Base-by-base conservation (phyloP, 2,797 vertebrate species). In the Mionectes olivaceus region DNA sequence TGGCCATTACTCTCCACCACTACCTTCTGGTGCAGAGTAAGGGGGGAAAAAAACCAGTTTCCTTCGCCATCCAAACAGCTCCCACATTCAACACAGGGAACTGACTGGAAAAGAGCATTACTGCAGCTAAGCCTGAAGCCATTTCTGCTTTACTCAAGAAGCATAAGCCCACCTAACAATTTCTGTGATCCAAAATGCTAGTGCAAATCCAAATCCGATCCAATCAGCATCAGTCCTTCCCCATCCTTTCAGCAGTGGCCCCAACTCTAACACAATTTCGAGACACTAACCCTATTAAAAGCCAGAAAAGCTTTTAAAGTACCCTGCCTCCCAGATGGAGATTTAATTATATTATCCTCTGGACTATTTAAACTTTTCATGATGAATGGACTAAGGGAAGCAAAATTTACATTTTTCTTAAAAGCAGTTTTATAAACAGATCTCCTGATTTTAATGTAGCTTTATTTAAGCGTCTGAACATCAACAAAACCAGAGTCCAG, bases 401-500 rank as follows among this genome's bases (percentile, higher is more conserved):
- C 77, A 95, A 70, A 83, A 63, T 68, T 93, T 91, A 88, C 28
- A 87, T 57, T 84, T 75, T 85, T 82, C 94, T 95, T 74, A 87
- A 90, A 95, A 95, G 92, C 90, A 91, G 49, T 64, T 94, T 82
- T 93, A 96, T 82, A 70, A 96, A 93, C 87, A 94, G 53, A 71
- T 92, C 50, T 87, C 78, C 84, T 83, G 79, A 95, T 95, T 96
- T 96, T 91, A 94, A 94, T 21, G 49, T 61, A 98, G 95, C 80
- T 98, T 98, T 98, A 98, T 98, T 98, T 94, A 94, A 97, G 97
- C 97, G 90, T 83, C 95, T 94, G 94, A 97, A 95, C 86, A 97
- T 92, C 94, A 89, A 94, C 87, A 92, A 90, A 96, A 95, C 89
- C 95, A 97, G 97, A 97, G 96, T 95, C 97, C 90, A 70, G 46